These are phyloP conservation scores for Plemyria rubiginata DNA, from an alignment of 2,888 invertebrate genomes.

Conservation along the genomic window DNA sequence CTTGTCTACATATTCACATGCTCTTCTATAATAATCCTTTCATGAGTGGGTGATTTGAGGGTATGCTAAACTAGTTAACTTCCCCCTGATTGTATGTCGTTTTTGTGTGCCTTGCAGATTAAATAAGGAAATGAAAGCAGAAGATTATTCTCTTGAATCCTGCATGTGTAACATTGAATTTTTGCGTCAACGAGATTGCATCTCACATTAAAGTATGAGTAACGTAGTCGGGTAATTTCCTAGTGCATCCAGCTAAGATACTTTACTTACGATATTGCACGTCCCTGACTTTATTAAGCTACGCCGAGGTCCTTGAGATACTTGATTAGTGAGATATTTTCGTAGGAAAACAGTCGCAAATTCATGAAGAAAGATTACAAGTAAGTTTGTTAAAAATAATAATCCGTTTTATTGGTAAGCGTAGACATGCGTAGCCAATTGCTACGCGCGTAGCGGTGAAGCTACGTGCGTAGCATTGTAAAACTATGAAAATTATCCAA, in stretches of 20 bases:
- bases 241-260: slow-evolving; percentile 8
- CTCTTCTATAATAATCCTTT: too few relatives aligned
- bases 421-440: slow-evolving; percentile 9
- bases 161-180: background rate
- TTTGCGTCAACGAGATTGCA: slow-evolving; percentile 20
- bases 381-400: background rate
- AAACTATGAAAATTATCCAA: background rate
- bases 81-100: too few relatives aligned
- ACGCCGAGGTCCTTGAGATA: slow-evolving; percentile 2
- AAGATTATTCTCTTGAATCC: too few relatives aligned
- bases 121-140: too few relatives aligned
- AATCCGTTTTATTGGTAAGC: background rate
- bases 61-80: too few relatives aligned
- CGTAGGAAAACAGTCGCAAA: background rate
- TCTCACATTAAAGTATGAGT: slow-evolving; percentile 21
- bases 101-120: too few relatives aligned
- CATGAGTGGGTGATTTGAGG: too few relatives aligned
- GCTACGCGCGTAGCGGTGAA: slow-evolving; percentile 16
- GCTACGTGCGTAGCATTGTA: slow-evolving; percentile 19
- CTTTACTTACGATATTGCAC: slow-evolving; percentile 17
- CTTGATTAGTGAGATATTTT: background rate
- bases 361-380: background rate
- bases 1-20: too few relatives aligned
- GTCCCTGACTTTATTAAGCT: slow-evolving; percentile 18
- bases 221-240: slow-evolving; percentile 16